These are phyloP conservation scores for Calonectris borealis DNA, from an alignment of 2,113 vertebrate genomes.

Conservation along the genomic window DNA sequence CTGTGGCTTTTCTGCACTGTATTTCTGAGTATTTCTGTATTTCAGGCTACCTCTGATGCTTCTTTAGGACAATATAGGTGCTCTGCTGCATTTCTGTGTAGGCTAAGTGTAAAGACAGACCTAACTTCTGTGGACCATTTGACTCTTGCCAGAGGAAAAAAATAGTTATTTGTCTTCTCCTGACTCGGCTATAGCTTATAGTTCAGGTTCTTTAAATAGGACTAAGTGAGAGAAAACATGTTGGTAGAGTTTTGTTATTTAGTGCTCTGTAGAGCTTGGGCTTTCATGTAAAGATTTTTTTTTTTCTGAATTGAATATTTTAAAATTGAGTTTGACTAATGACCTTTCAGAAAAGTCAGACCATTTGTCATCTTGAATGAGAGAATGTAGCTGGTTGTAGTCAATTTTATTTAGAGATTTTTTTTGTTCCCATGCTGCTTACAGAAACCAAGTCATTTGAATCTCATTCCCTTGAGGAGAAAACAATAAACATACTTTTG, in stretches of 20 bases:
- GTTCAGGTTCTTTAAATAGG: neutral
- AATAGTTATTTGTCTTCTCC: neutral
- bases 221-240: neutral
- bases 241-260: neutral
- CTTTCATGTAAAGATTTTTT: neutral
- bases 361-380: slow-evolving; percentile 39
- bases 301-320: neutral
- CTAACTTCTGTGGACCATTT: neutral
- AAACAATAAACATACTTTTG: neutral
- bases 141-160: neutral
- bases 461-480: neutral
- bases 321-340: slow-evolving; percentile 32
- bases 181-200: neutral
- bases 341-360: slow-evolving; percentile 33
- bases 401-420: slow-evolving; percentile 53
- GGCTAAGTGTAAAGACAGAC: neutral
- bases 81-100: neutral
- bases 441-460: neutral
- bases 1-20: neutral
- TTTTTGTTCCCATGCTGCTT: neutral
- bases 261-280: neutral
- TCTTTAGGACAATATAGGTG: neutral
- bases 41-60: neutral
- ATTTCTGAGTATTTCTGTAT: neutral
- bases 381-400: neutral